Evolutionary conservation across 1,140 invertebrate species (phyloP).

Genomic region (Pseudoatta argentina): DNA sequence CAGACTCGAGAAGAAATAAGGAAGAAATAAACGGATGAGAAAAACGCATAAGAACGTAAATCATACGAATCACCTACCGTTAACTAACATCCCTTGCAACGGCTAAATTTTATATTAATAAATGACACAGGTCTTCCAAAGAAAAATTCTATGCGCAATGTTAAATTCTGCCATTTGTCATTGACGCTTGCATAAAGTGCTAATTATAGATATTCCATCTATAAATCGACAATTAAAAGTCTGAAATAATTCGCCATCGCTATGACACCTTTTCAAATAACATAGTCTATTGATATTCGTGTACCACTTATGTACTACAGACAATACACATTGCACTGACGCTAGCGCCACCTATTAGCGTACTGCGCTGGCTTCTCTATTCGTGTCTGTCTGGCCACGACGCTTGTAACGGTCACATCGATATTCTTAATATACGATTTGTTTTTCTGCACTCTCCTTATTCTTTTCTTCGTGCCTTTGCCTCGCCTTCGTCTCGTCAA

Average conservation of each 20-base stretch:
- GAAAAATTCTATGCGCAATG: slow-evolving; percentile 35
- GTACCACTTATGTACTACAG: too few relatives aligned
- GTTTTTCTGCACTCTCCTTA: too few relatives aligned
- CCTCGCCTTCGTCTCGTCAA: too few relatives aligned
- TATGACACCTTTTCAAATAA: not conserved
- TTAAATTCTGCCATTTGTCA: slow-evolving; percentile 25
- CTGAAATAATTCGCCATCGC: not conserved
- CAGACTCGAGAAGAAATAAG: slow-evolving; percentile 13
- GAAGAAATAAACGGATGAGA: slow-evolving; percentile 31
- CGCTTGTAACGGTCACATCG: too few relatives aligned
- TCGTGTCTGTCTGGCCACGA: too few relatives aligned
- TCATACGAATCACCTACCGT: slow-evolving; percentile 67
- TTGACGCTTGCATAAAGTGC: not conserved
- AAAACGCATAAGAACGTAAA: slow-evolving; percentile 68
- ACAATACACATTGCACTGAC: too few relatives aligned
- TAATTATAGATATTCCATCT: not conserved
- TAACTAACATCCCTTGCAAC: slow-evolving; percentile 55
- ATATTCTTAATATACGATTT: too few relatives aligned
- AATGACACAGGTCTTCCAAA: slow-evolving; percentile 27
- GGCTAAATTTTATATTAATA: slow-evolving; percentile 48
- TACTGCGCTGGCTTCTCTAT: too few relatives aligned
- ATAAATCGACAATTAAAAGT: not conserved
- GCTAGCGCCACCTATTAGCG: too few relatives aligned
- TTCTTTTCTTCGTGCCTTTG: too few relatives aligned
- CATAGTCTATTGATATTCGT: too few relatives aligned